phyloP scores from a whole-genome alignment of 2,797 vertebrate species.

The Liparis tanakae region DNA sequence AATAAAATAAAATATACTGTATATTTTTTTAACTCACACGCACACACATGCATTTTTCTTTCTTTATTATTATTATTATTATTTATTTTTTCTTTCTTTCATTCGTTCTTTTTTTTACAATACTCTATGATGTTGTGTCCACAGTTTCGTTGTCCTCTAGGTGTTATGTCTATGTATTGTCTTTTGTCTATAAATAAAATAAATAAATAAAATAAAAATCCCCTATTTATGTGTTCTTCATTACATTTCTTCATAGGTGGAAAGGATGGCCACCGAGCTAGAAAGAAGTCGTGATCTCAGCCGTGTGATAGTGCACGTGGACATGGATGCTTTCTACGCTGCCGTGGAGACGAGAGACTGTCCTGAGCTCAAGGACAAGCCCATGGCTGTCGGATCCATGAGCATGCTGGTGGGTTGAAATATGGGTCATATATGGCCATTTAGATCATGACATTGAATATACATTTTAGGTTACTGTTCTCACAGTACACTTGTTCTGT shows the following conservation, averaged over 20 bases:
- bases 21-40: too few species aligned
- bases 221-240: neutral
- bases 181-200: too few species aligned
- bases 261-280: slow-evolving; percentile 83
- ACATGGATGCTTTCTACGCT: slow-evolving; percentile 99
- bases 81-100: too few species aligned
- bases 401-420: slow-evolving; percentile 91
- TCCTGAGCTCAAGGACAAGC: slow-evolving; percentile 92
- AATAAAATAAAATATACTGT: too few species aligned
- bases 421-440: neutral
- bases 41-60: too few species aligned
- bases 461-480: neutral
- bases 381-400: slow-evolving; percentile 96
- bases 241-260: slow-evolving; percentile 80
- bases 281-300: slow-evolving; percentile 88
- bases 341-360: slow-evolving; percentile 97
- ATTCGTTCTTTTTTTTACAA: too few species aligned
- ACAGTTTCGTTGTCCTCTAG: too few species aligned
- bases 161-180: too few species aligned
- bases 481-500: neutral
- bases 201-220: neutral
- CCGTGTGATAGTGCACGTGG: slow-evolving; percentile 92
- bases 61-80: too few species aligned
- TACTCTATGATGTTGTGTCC: too few species aligned
- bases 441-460: neutral